Conservation (phyloP, 1,140 invertebrate species). For the Melanaphis sacchari region DNA sequence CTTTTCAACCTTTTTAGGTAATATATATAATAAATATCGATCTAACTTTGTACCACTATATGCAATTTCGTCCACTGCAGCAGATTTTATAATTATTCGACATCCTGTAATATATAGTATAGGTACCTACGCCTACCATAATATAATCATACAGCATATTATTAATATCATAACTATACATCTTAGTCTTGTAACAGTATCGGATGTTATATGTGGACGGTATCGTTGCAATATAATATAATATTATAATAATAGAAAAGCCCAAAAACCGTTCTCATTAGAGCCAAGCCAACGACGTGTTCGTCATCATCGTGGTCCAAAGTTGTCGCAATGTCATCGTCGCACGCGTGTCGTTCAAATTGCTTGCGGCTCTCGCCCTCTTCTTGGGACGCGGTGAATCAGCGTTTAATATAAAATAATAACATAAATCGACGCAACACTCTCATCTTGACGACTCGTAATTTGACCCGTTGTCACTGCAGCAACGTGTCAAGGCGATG, state of each 20-base stretch:
- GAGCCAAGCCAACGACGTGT: background rate
- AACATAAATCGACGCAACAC: background rate
- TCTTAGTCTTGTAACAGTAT: background rate
- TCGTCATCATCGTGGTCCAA: background rate
- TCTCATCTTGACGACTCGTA: background rate
- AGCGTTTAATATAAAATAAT: slow-evolving; percentile 26
- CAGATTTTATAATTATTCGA: no score
- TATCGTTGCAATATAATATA: background rate
- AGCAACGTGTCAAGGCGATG: no score
- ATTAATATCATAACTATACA: background rate
- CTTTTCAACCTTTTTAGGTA: no score
- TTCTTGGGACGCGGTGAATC: background rate
- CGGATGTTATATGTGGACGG: background rate
- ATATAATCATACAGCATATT: no score
- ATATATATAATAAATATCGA: no score
- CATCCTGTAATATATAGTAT: no score
- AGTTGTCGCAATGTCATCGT: slow-evolving; percentile 27
- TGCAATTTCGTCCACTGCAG: no score
- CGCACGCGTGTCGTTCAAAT: background rate
- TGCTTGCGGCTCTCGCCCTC: background rate
- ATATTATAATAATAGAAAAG: background rate
- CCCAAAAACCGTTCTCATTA: background rate
- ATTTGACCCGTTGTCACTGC: background rate
- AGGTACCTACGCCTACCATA: no score
- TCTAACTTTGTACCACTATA: no score